Evolutionary conservation across 2,113 vertebrate genomes (phyloP).

Genomic region (Anhinga rufa): DNA sequence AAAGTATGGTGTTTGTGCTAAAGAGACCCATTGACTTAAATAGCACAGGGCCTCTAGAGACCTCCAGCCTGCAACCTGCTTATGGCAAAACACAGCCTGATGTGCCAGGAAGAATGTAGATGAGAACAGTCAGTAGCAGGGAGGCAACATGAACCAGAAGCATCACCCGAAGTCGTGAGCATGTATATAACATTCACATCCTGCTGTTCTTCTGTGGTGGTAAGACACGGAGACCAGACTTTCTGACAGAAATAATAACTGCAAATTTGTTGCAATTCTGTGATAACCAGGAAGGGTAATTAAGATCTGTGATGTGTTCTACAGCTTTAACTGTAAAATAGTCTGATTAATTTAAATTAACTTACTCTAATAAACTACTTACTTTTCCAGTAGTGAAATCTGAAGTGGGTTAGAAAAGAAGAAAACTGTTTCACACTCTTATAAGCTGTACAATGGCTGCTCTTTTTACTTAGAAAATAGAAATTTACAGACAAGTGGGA

Average conservation of each 20-base stretch:
- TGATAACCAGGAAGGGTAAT: background rate
- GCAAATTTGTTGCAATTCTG: background rate
- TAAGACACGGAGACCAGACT: background rate
- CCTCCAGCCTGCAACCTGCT: fast-evolving
- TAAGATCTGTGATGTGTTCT: background rate
- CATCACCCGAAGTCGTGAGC: background rate
- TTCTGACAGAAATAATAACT: background rate
- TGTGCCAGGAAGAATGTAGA: background rate
- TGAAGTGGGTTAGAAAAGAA: background rate
- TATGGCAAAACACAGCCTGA: background rate
- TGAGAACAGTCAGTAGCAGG: background rate
- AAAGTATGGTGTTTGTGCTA: background rate
- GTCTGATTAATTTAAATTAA: background rate
- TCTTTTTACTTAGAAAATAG: background rate
- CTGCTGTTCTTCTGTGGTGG: background rate
- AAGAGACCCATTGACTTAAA: background rate
- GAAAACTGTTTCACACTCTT: background rate
- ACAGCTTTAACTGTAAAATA: background rate
- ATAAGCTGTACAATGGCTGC: background rate
- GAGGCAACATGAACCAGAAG: background rate
- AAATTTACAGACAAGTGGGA: background rate
- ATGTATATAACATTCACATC: background rate
- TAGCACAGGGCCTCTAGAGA: background rate
- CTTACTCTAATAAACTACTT: background rate
- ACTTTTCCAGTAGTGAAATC: background rate